Conservation (phyloP, 2,888 invertebrate species). For the Panzeria rudis region DNA sequence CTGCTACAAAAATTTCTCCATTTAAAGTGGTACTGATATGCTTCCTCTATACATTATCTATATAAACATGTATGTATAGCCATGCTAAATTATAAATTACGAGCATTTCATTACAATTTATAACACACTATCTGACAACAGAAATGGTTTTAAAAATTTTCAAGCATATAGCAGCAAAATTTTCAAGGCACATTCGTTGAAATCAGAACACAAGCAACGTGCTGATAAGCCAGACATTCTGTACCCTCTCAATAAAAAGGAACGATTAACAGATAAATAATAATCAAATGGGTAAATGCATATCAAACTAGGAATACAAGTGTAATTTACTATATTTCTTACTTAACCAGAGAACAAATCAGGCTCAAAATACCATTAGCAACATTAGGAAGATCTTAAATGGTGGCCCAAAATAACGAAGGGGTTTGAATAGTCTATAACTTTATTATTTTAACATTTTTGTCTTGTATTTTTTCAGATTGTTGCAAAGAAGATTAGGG, state of each 20-base stretch:
- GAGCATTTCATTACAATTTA: constrained; percentile 74
- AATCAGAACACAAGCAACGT: constrained; percentile 5
- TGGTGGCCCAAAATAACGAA: background rate
- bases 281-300: background rate
- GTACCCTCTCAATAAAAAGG: background rate
- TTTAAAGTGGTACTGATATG: constrained; percentile 41
- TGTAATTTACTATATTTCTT: background rate
- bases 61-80: background rate
- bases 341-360: background rate
- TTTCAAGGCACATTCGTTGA: constrained; percentile 6
- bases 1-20: background rate
- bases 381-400: background rate
- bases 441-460: no score
- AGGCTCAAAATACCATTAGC: background rate
- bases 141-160: constrained; percentile 12
- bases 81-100: constrained; percentile 71
- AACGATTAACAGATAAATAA: constrained; percentile 17
- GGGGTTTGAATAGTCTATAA: background rate
- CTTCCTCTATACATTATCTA: background rate
- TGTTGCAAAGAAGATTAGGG: no score
- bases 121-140: constrained; percentile 53
- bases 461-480: no score
- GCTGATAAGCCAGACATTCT: background rate
- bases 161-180: constrained; percentile 6
- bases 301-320: background rate